phyloP scores from a whole-genome alignment of 2,797 vertebrate genomes.

The Anabacerthia variegaticeps region DNA sequence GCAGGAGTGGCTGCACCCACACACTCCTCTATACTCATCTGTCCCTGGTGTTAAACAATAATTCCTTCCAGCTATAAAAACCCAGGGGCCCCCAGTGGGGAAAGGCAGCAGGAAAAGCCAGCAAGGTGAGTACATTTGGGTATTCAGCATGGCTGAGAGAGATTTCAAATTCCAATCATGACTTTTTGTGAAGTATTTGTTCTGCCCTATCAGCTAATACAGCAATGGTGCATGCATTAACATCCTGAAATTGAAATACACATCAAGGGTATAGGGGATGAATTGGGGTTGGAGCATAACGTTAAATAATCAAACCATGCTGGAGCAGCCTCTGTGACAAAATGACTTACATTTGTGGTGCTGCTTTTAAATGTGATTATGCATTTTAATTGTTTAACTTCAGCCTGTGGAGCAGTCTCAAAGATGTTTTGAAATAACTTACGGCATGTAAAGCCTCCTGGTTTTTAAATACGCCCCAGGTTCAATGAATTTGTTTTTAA shows the following conservation, averaged over 20 bases:
- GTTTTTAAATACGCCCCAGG: neutral
- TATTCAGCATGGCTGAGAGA: slow-evolving; percentile 84
- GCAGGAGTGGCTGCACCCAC: neutral
- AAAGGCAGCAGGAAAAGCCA: slow-evolving; percentile 90
- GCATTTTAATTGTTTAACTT: slow-evolving; percentile 60
- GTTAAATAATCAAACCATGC: slow-evolving; percentile 47
- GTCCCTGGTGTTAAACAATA: neutral
- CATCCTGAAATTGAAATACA: slow-evolving; percentile 56
- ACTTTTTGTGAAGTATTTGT: slow-evolving; percentile 60
- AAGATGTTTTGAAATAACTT: slow-evolving; percentile 28
- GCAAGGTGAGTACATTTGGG: slow-evolving; percentile 87
- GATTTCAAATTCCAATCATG: slow-evolving; percentile 87
- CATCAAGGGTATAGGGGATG: slow-evolving; percentile 63
- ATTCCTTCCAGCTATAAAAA: slow-evolving; percentile 79
- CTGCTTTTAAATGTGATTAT: slow-evolving; percentile 51
- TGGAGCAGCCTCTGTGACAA: slow-evolving; percentile 54
- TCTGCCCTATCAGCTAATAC: slow-evolving; percentile 59
- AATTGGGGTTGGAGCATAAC: slow-evolving; percentile 71
- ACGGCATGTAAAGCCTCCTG: neutral
- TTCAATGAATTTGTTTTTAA: neutral
- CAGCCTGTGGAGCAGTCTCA: neutral
- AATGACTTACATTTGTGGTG: slow-evolving; percentile 29
- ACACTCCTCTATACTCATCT: neutral
- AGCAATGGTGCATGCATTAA: slow-evolving; percentile 18
- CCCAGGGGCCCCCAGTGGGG: slow-evolving; percentile 77